Evolutionary conservation across 2,797 vertebrate genomes (phyloP), one percentile per base, ranked within the genome.

Genomic region (Enteromius afrohamiltoni): DNA sequence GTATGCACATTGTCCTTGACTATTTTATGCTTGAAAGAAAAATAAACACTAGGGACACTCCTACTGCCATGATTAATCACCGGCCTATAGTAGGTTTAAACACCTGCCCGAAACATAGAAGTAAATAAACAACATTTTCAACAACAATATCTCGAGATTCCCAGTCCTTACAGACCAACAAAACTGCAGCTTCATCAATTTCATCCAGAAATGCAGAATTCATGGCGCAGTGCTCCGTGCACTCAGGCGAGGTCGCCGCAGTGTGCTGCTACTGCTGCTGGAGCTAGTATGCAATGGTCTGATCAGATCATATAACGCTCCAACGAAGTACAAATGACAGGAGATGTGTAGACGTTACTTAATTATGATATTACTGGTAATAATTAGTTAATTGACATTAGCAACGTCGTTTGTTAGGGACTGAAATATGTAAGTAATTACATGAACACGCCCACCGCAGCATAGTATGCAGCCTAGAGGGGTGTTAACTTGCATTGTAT

Each of bases 191-290:
- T 62, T 75, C 70, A 80, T 53, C 62, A 68, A 3, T 31, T 75
- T 79, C 2, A 47, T 68, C 23, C 26, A 75, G 49, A 49, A 40
- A 29, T 26, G 49, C 40, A 70, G n/a, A 47, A 42, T 23, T 71
- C 62, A 68, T 88, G 85, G 77, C 86, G 85, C 86, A 88, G 86
- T 87, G 85, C 83, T 80, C 77, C 16, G 29, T 74, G 55, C 71
- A 83, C 71, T 86, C 85, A 77, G 77, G 55, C 29, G 82, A 84
- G 83, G 86, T 85, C 87, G 84, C 85, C 85, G 85, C 87, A 88
- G 83, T 86, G 79, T 79, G 49, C 71, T 74, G 60, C 69, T 42
- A 9, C 67, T 34, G 62, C 26, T 65, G 75, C 75, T 45, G 53
- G 42, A 45, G 42, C 19, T 31, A 40, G 47, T 26, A 29, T 42